Evolutionary conservation across 2,113 vertebrate species (phyloP).

Genomic region (Pterocles gutturalis): DNA sequence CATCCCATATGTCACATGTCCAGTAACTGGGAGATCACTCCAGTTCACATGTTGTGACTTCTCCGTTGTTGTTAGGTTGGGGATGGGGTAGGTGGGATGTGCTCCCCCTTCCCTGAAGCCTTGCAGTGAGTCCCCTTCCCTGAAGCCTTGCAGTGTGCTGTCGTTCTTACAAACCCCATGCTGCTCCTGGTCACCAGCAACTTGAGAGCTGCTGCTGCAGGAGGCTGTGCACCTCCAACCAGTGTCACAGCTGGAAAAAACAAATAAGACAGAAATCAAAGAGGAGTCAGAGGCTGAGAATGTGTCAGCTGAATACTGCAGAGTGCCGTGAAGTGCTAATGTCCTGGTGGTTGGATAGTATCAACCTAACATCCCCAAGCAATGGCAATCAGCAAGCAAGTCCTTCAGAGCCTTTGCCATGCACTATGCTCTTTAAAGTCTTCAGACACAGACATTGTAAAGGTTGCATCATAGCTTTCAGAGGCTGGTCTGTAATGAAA

Average conservation of each 20-base stretch:
- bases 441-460: neutral
- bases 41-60: neutral
- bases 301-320: neutral
- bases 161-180: accelerated
- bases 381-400: accelerated
- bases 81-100: neutral
- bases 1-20: neutral
- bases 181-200: neutral
- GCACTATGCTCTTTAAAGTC: neutral
- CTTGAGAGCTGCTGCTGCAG: neutral
- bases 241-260: neutral
- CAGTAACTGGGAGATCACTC: neutral
- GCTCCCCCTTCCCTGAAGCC: too few relatives aligned
- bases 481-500: neutral
- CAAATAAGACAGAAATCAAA: neutral
- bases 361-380: neutral
- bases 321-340: neutral
- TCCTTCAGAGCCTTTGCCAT: neutral
- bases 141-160: accelerated
- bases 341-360: neutral
- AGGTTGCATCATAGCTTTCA: neutral
- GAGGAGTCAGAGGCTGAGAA: neutral
- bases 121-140: too few relatives aligned
- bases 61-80: accelerated
- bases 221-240: neutral